Percentiles rank a stretch among this genome's conserved stretches.
Conservation (phyloP, 2,797 vertebrate genomes). For the Valencia hispanica region DNA sequence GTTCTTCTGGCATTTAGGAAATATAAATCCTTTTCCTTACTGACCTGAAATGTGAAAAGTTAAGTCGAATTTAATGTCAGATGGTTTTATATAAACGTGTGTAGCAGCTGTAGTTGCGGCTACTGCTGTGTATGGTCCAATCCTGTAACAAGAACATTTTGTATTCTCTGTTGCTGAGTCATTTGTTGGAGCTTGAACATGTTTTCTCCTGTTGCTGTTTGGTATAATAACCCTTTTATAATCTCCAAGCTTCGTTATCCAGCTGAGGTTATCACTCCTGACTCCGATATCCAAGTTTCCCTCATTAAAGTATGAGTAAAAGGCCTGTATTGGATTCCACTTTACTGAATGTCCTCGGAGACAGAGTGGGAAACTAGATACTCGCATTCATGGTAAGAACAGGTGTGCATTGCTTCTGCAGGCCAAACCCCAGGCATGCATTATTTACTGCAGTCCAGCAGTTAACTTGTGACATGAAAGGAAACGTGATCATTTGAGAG, state of each 20-base stretch:
- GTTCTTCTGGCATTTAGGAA: not conserved
- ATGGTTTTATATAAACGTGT: not conserved
- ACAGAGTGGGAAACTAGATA: constrained; percentile 52
- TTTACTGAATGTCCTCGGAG: constrained; percentile 60
- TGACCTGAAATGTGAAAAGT: not conserved
- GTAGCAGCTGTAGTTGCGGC: not conserved
- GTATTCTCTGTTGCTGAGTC: not conserved
- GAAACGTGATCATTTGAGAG: constrained; percentile 57
- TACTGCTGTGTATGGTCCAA: not conserved
- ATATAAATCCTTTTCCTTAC: not conserved
- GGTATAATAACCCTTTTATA: not conserved
- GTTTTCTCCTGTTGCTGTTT: not conserved
- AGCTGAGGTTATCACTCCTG: constrained; percentile 2
- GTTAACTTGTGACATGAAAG: constrained; percentile 54
- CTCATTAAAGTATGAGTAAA: constrained; percentile 63
- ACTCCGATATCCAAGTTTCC: constrained; percentile 38
- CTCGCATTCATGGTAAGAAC: constrained; percentile 53
- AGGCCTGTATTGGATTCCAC: constrained; percentile 64
- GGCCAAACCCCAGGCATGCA: constrained; percentile 52
- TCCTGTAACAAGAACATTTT: not conserved
- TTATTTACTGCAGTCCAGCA: constrained; percentile 70
- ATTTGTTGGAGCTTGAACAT: not conserved
- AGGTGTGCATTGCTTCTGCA: constrained; percentile 64
- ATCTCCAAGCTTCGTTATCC: not conserved
- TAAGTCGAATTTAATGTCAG: not conserved